Evolutionary conservation across 2,888 invertebrate species (phyloP), one percentile per base, ranked within the genome.

Genomic region (Agonopterix heracliana): DNA sequence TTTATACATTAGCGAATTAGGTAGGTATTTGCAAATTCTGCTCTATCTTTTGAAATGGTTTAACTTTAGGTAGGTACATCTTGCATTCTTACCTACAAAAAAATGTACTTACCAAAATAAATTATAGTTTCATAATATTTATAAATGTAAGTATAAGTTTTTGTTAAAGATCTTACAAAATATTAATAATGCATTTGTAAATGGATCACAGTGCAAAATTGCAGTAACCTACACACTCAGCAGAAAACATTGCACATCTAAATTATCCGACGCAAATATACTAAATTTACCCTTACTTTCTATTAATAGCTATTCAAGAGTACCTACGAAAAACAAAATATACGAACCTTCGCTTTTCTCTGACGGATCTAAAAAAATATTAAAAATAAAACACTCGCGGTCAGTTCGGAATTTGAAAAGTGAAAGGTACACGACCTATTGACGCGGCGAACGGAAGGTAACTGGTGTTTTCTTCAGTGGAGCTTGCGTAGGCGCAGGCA

Each of bases 401-500:
- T 45, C 14, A 14, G 17, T 47, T 47, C 38, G 14, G 35, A 47
- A 47, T 47, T 41, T 36, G 47, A 47, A 50, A 50, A 50, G 50
- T 49, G 53, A 47, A 47, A 50, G 47, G 50, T 44, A 56, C 52
- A 52, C 68, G 61, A 47, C 54, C 54, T 49, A 38, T 52, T 55
- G 46, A 44, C 54, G 46, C 56, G 53, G 52, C 63, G 56, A 58
- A 55, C 56, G 53, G 56, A 56, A 56, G 54, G 54, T 55, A 55
- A 74, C 72, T 72, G 61, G 54, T 47, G 49, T 51, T 48, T 50
- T 56, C 55, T 59, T 43, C 52, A 38, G 55, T 44, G 12, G 13
- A 59, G 56, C 48, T 54, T 67, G 64, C 66, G 59, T 47, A 38
- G 9, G 57, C 62, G 64, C 58, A 59, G 41, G 56, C 50, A 26